phyloP scores from a whole-genome alignment of 2,113 vertebrate genomes.

The Turdus rufiventris region DNA sequence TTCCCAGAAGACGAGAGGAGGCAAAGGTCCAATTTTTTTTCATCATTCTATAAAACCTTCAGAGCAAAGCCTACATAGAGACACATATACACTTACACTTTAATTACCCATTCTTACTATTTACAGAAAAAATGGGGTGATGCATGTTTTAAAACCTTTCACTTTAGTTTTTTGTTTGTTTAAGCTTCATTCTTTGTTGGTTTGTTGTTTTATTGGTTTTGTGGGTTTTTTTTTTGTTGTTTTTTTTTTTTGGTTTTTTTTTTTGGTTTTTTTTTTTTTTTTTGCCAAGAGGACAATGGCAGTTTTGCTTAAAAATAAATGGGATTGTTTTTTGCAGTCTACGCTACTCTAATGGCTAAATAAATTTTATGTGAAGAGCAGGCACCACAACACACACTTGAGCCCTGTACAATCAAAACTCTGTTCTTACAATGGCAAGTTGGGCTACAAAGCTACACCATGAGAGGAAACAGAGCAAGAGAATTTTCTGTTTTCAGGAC shows the following conservation, averaged over 20 bases:
- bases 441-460: neutral
- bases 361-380: neutral
- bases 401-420: neutral
- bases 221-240: neutral
- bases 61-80: neutral
- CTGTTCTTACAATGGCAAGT: neutral
- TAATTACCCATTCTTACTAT: neutral
- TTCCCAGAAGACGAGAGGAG: slow-evolving; percentile 55
- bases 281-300: neutral
- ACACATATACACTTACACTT: neutral
- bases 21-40: slow-evolving; percentile 12
- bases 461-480: neutral
- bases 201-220: neutral
- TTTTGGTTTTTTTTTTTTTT: neutral
- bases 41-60: slow-evolving; percentile 6
- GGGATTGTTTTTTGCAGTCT: neutral
- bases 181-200: neutral
- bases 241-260: too few relatives aligned
- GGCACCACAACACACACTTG: neutral
- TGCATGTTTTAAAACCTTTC: neutral
- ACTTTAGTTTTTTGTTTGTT: neutral
- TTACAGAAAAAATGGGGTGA: neutral
- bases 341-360: neutral
- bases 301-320: slow-evolving; percentile 9
- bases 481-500: neutral